Conservation (phyloP, 2,113 vertebrate species). For the Dendrocopos noguchii region DNA sequence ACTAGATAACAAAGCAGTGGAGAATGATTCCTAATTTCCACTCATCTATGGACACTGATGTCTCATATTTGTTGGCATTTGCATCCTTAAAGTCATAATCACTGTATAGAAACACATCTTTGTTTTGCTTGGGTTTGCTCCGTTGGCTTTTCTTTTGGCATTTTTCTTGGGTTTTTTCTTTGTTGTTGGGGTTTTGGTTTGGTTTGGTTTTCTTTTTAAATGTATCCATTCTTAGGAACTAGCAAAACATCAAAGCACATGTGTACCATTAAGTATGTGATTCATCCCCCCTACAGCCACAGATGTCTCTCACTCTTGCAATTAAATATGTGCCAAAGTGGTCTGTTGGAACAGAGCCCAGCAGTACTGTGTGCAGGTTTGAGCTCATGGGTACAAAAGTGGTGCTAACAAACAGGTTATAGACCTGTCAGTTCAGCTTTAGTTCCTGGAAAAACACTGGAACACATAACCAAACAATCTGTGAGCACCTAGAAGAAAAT, state of each 20-base stretch:
- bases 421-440: background rate
- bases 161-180: background rate
- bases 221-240: background rate
- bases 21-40: background rate
- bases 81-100: background rate
- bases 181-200: background rate
- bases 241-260: background rate
- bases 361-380: background rate
- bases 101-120: background rate
- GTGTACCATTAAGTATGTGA: background rate
- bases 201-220: background rate
- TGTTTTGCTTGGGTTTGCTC: background rate
- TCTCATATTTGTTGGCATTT: background rate
- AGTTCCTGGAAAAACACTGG: conserved; percentile 14
- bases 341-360: conserved; percentile 39
- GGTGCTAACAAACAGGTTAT: background rate
- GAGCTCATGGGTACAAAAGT: background rate
- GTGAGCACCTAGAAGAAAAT: background rate
- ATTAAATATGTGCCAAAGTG: conserved; percentile 1
- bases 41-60: accelerated
- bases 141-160: background rate
- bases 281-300: background rate
- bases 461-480: background rate
- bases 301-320: background rate
- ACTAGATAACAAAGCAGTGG: background rate